Conservation (phyloP, 2,888 invertebrate species). For the Cerastis leucographa region DNA sequence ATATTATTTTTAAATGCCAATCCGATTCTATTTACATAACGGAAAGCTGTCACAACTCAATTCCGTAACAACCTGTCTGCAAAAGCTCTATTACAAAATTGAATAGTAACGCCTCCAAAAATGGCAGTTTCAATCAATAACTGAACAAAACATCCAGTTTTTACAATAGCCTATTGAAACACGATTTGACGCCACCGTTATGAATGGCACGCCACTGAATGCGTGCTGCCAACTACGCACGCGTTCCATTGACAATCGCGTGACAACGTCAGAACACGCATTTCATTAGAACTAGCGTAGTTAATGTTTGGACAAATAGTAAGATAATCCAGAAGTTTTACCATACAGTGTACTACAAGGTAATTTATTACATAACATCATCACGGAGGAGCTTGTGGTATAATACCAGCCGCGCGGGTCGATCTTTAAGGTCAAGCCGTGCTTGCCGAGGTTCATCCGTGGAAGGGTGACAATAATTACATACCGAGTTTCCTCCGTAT, state of each 20-base stretch:
- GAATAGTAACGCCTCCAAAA: slow-evolving; percentile 18
- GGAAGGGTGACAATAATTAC: too few relatives aligned
- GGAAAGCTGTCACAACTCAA: not conserved
- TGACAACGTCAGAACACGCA: slow-evolving; percentile 14
- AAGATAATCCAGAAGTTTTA: not conserved
- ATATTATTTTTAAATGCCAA: not conserved
- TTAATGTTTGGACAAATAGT: not conserved
- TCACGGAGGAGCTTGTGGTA: too few relatives aligned
- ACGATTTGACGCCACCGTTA: slow-evolving; percentile 7
- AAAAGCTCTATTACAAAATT: slow-evolving; percentile 9
- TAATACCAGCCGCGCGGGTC: too few relatives aligned
- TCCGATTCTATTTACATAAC: not conserved
- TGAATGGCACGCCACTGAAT: slow-evolving; percentile 41
- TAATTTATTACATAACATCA: too few relatives aligned
- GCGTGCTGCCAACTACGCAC: slow-evolving; percentile 24
- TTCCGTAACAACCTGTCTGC: not conserved
- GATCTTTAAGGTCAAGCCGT: too few relatives aligned
- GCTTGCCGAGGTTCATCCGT: too few relatives aligned
- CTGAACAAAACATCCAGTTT: slow-evolving; percentile 26
- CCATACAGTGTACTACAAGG: too few relatives aligned
- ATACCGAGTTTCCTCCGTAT: too few relatives aligned
- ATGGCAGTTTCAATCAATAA: slow-evolving; percentile 37
- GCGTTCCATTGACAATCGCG: slow-evolving; percentile 47
- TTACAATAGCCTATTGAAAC: slow-evolving; percentile 32
- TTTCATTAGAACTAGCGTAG: slow-evolving; percentile 25